A percentile compares a stretch with the other conserved stretches of the same genome.
Evolutionary conservation across 2,797 vertebrate genomes (phyloP).

Genomic region (Xiphorhynchus erythropygius): DNA sequence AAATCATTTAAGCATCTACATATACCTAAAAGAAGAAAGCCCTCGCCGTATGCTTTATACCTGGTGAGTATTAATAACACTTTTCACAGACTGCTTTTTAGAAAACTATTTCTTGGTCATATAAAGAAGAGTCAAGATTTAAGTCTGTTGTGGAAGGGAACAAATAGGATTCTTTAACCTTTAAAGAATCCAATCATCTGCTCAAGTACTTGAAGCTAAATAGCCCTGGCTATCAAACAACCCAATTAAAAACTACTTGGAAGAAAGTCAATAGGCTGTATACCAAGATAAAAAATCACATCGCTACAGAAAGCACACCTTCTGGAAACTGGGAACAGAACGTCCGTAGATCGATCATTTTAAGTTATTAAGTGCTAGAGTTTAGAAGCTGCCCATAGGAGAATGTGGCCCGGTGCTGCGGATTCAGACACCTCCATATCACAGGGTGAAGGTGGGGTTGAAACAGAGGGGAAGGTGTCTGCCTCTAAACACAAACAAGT

Average conservation of each 20-base stretch:
- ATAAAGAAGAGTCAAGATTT: constrained; percentile 51
- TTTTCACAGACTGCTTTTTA: constrained; percentile 52
- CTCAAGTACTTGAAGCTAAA: constrained; percentile 68
- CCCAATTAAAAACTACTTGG: constrained; percentile 61
- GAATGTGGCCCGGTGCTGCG: not conserved
- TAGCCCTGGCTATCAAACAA: constrained; percentile 69
- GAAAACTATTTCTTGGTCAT: constrained; percentile 53
- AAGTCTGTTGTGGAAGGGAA: constrained; percentile 58
- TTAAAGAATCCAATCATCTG: constrained; percentile 70
- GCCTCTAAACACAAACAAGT: not conserved
- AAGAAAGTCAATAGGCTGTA: constrained; percentile 67
- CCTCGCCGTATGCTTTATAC: not conserved
- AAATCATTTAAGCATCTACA: constrained; percentile 46
- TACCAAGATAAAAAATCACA: constrained; percentile 20
- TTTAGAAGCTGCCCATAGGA: not conserved
- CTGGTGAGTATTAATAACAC: constrained; percentile 60
- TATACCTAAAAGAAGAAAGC: constrained; percentile 58
- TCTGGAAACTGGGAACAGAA: not conserved
- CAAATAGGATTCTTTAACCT: constrained; percentile 70
- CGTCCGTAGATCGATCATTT: not conserved
- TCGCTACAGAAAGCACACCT: constrained; percentile 17
- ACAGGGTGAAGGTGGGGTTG: not conserved
- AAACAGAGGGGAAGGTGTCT: not conserved
- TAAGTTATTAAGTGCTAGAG: not conserved
- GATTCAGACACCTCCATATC: not conserved